Evolutionary conservation across 2,797 vertebrate genomes (phyloP).

Genomic region (Sebastes trivittatus): DNA sequence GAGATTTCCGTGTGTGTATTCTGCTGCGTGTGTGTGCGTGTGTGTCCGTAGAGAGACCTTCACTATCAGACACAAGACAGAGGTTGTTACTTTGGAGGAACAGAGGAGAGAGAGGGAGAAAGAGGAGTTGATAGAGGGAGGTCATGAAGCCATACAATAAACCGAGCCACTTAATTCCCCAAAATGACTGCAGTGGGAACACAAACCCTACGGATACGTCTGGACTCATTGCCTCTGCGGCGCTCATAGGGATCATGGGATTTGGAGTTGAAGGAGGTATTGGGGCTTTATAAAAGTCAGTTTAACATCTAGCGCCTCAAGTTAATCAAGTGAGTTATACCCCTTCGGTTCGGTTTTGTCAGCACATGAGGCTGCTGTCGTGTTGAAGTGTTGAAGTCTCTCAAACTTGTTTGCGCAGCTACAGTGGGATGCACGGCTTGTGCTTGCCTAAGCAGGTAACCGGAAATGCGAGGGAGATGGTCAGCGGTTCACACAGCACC

Average conservation of each 20-base stretch:
- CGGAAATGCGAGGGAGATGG: conserved; percentile 34
- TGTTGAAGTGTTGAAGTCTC: conserved; percentile 2
- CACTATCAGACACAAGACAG: conserved; percentile 53
- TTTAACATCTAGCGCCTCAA: conserved; percentile 49
- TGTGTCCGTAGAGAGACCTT: conserved; percentile 37
- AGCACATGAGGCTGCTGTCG: neutral
- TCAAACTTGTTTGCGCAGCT: conserved; percentile 1
- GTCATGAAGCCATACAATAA: conserved; percentile 59
- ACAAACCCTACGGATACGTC: conserved; percentile 46
- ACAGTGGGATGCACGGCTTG: neutral
- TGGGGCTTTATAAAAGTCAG: conserved; percentile 55
- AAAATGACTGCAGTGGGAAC: conserved; percentile 55
- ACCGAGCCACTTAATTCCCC: conserved; percentile 58
- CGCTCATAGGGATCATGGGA: conserved; percentile 50
- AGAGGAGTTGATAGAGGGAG: conserved; percentile 58
- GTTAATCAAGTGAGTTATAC: conserved; percentile 48
- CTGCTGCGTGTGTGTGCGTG: conserved; percentile 13
- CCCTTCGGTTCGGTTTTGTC: neutral
- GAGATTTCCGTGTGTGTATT: conserved; percentile 56
- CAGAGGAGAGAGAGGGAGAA: neutral
- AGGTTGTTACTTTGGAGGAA: conserved; percentile 52
- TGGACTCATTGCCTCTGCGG: conserved; percentile 36
- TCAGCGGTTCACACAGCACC: conserved; percentile 37
- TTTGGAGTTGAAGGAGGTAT: conserved; percentile 50
- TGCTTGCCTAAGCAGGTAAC: conserved; percentile 38